phyloP scores from a whole-genome alignment of 2,797 vertebrate genomes.

The Psittacula echo region DNA sequence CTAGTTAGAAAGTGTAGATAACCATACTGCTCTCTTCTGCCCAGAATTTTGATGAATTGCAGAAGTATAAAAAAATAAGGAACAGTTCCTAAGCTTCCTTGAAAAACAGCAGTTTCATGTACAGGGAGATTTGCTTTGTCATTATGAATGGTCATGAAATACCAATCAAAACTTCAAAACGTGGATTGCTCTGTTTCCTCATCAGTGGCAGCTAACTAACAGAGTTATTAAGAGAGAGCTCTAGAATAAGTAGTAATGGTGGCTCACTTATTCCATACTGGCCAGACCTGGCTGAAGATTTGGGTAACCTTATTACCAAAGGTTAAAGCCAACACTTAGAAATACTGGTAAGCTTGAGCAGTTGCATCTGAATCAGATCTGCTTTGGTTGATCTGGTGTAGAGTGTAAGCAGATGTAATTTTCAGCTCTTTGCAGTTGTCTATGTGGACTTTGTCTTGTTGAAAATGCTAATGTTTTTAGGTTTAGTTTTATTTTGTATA shows the following conservation, averaged over 20 bases:
- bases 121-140: neutral
- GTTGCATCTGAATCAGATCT: neutral
- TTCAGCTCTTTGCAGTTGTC: neutral
- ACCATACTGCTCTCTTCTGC: neutral
- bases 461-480: neutral
- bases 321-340: neutral
- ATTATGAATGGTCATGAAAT: neutral
- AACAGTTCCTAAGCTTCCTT: neutral
- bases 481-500: neutral
- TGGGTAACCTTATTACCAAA: neutral
- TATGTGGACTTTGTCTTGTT: neutral
- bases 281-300: neutral
- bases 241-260: neutral
- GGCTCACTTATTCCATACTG: neutral
- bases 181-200: neutral
- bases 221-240: neutral
- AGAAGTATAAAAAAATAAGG: neutral
- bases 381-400: neutral
- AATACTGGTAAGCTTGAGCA: neutral
- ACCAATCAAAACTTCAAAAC: neutral
- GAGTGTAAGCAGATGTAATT: neutral
- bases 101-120: neutral
- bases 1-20: neutral
- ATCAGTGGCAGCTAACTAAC: rapidly evolving
- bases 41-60: neutral